Evolutionary conservation across 2,888 invertebrate genomes (phyloP).

Genomic region (Hermodice carunculata): DNA sequence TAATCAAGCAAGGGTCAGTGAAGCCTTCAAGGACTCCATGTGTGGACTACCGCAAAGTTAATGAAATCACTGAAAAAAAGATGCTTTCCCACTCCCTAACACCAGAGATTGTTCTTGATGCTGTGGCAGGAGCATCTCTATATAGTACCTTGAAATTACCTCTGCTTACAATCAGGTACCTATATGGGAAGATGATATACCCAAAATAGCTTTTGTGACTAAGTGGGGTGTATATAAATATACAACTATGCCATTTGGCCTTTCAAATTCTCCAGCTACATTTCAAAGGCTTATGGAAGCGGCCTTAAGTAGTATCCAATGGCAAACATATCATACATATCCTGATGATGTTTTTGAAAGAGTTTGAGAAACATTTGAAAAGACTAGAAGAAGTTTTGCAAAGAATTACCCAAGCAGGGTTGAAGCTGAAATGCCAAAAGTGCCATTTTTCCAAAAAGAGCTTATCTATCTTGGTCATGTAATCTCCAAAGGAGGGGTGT

Average conservation of each 20-base stretch:
- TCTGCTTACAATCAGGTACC: conserved; percentile 3
- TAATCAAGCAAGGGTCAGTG: background rate
- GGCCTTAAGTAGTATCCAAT: background rate
- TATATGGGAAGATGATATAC: conserved; percentile 1
- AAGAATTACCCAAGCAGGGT: background rate
- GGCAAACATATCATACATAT: background rate
- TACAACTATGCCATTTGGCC: conserved; percentile 5
- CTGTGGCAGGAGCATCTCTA: background rate
- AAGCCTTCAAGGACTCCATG: background rate
- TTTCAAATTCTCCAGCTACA: background rate
- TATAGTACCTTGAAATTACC: background rate
- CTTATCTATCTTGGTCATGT: conserved; percentile 3
- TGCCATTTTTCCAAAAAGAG: conserved; percentile 9
- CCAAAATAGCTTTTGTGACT: conserved; percentile 6
- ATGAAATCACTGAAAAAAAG: background rate
- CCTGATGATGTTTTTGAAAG: conserved; percentile 1
- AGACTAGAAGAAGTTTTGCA: background rate
- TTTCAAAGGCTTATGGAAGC: conserved; percentile 1
- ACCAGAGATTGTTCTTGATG: background rate
- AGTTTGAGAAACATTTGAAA: background rate
- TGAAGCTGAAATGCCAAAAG: conserved; percentile 10
- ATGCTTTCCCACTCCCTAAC: background rate
- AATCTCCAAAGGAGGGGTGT: background rate
- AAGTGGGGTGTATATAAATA: background rate
- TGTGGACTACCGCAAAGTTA: conserved; percentile 3